Evolutionary conservation across 92 coral and sea anemone genomes (phyloP).

Genomic region (Parazoanthus darwini): DNA sequence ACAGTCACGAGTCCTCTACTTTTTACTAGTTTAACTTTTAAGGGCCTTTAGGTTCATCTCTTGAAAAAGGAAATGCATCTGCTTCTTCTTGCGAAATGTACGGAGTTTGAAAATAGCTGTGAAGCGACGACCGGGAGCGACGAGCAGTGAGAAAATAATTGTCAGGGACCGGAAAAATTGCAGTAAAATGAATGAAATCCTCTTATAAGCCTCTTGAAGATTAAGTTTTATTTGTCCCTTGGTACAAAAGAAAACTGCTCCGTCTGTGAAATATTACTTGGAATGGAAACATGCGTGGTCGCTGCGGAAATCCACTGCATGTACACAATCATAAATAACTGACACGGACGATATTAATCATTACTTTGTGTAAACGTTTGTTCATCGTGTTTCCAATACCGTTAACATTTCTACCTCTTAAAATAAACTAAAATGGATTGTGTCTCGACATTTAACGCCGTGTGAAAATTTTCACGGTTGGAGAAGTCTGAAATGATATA

Average conservation of each 20-base stretch:
- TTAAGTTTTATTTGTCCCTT: not conserved
- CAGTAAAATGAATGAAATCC: not conserved
- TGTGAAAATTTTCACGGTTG: conserved; percentile 23
- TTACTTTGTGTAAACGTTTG: not conserved
- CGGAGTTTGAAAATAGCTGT: not conserved
- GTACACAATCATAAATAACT: not conserved
- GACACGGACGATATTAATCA: too few species aligned
- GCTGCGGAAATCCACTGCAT: not conserved
- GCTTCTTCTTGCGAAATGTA: not conserved
- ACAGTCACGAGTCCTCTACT: not conserved
- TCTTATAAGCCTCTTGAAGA: not conserved
- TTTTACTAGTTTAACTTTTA: not conserved
- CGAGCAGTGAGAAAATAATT: not conserved
- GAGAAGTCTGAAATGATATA: not conserved
- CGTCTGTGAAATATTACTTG: not conserved
- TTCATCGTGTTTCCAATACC: too few species aligned
- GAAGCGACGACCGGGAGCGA: not conserved
- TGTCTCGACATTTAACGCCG: not conserved
- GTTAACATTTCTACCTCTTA: not conserved
- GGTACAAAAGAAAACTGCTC: not conserved
- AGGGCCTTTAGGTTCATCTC: not conserved
- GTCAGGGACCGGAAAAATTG: not conserved
- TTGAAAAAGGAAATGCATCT: not conserved
- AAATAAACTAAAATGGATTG: not conserved
- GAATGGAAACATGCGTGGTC: not conserved